A percentile compares a stretch with the other conserved stretches of the same genome.
Evolutionary conservation across 2,797 vertebrate species (phyloP).

Genomic region (Gymnothorax reevesii): DNA sequence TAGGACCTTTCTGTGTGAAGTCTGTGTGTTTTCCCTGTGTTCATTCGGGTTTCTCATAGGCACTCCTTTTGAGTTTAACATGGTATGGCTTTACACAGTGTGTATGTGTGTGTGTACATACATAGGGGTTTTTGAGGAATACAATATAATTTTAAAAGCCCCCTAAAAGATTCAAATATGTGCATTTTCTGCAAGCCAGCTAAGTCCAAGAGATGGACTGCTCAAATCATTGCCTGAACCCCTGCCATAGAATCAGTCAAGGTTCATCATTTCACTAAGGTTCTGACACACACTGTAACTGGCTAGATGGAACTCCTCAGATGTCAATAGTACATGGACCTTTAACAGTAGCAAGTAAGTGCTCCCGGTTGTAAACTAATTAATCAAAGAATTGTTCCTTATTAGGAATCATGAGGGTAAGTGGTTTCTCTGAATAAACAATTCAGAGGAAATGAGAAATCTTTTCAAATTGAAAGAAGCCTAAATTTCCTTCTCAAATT

Average conservation of each 20-base stretch:
- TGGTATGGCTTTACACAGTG: no score
- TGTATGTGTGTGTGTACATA: no score
- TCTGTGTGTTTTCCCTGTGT: no score
- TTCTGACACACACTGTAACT: neutral
- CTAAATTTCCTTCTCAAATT: neutral
- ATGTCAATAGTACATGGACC: neutral
- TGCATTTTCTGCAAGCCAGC: no score
- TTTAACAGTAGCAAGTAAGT: neutral
- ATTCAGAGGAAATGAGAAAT: neutral
- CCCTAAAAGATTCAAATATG: no score
- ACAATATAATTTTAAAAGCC: no score
- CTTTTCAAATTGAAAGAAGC: neutral
- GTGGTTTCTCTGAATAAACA: neutral
- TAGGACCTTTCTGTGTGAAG: no score
- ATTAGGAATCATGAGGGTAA: neutral
- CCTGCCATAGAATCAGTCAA: neutral
- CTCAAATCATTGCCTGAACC: neutral
- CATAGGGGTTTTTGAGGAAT: no score
- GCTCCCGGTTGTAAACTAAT: neutral
- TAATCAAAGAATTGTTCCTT: neutral
- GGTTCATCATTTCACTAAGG: neutral
- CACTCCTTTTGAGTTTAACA: no score
- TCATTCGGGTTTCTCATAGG: no score
- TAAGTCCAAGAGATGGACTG: neutral
- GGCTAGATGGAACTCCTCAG: neutral